Base-by-base conservation (phyloP, 1,140 invertebrate species). In the Varroa destructor region DNA sequence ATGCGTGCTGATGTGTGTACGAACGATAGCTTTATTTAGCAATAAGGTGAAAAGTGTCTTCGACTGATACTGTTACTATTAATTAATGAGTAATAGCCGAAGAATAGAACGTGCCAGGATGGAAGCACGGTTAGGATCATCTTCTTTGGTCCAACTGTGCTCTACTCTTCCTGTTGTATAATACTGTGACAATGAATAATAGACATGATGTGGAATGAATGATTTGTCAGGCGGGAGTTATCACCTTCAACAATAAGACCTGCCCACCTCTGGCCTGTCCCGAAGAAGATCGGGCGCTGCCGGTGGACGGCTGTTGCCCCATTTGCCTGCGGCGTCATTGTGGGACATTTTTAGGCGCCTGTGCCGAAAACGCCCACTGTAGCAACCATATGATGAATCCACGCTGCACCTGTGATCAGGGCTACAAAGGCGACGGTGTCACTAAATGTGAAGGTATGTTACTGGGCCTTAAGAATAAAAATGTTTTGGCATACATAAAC, bases 361-460 rank as follows among this genome's bases (percentile, higher is more conserved):
- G 61, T 46, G 61, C 37, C 3, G 61, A 67, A 40, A 14, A 67
- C 37, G 61, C 61, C 12, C 40, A 14, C 12, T 67, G 61, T 37
- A 46, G 40, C 37, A 46, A 46, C 3, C 61, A 67, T 8, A 46
- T 12, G 12, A 43, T 67, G 10, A 67, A 37, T 46, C 40, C 61
- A 40, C 14, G 40, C 10, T 67, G 61, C 61, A 46, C 40, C 36
- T 67, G 61, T 37, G 46, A 43, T 37, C 40, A 14, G 61, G 61
- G 61, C 37, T 67, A 36, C 36, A 37, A 67, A 37, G 61, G 61
- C 8, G 61, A 67, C 8, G 61, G 61, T 40, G 12, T 12, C 14
- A 46, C 46, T 12, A 67, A 2, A 37, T 67, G 61, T 67, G 40
- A 67, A 67, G 61, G 61, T 67, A 43, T 12, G 61, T 67, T 56